phyloP scores from a whole-genome alignment of 1,140 invertebrate species.

The Venturia canescens region DNA sequence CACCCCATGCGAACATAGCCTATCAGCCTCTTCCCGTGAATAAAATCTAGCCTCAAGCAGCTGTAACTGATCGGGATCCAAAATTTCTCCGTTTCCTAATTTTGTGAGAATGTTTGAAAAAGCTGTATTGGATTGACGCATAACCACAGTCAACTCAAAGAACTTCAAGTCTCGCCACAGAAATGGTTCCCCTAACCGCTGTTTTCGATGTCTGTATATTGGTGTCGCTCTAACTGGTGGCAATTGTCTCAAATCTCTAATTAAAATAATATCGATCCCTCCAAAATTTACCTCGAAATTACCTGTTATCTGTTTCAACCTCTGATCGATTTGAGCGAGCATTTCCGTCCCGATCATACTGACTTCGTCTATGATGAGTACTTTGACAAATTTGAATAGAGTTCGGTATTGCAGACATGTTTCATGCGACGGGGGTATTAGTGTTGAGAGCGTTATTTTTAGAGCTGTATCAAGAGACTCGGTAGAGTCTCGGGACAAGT shows the following conservation, averaged over 20 bases:
- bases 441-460: constrained; percentile 38
- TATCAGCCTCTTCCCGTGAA: constrained; percentile 48
- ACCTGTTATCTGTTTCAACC: constrained; percentile 66
- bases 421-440: constrained; percentile 51
- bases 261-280: constrained; percentile 56
- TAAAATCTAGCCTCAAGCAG: constrained; percentile 54
- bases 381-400: constrained; percentile 59
- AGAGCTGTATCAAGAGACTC: constrained; percentile 37
- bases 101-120: constrained; percentile 63
- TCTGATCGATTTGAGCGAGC: constrained; percentile 57
- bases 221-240: constrained; percentile 47
- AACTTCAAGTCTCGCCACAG: constrained; percentile 63
- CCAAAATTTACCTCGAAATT: constrained; percentile 56
- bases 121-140: constrained; percentile 60
- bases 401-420: constrained; percentile 53
- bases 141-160: constrained; percentile 61
- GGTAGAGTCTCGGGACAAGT: too few species aligned
- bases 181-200: constrained; percentile 55
- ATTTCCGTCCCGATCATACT: constrained; percentile 63
- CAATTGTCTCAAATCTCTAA: constrained; percentile 55
- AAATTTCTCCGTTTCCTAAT: constrained; percentile 57
- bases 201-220: constrained; percentile 58
- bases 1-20: constrained; percentile 50
- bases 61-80: constrained; percentile 46
- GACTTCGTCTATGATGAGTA: constrained; percentile 71